Percentiles rank a stretch among this genome's conserved stretches.
These are phyloP conservation scores for Ametastegia equiseti DNA, from an alignment of 2,888 invertebrate genomes.

Conservation along the genomic window DNA sequence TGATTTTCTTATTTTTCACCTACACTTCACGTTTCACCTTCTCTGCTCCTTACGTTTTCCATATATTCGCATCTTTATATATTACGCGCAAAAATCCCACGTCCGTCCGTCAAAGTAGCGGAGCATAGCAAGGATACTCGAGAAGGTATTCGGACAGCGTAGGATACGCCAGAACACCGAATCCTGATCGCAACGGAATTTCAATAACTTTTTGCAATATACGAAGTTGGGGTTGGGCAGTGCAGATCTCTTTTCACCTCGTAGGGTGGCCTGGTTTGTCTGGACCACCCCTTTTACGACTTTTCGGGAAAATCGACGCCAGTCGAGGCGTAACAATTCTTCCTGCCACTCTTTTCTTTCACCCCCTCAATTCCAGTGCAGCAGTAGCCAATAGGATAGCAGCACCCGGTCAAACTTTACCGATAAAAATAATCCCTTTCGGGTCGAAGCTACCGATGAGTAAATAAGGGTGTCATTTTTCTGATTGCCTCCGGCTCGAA, in stretches of 20 bases:
- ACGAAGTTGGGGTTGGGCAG: constrained; percentile 40
- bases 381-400: too few relatives aligned
- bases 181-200: constrained; percentile 33
- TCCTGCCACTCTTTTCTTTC: constrained; percentile 22
- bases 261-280: background rate
- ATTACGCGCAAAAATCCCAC: too few relatives aligned
- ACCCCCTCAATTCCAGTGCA: background rate
- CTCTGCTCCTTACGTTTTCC: background rate
- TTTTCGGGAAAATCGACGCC: constrained; percentile 27
- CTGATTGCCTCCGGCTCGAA: constrained; percentile 57
- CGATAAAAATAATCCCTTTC: constrained; percentile 62
- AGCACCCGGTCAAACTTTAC: constrained; percentile 50
- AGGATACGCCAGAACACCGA: background rate
- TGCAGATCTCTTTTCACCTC: constrained; percentile 19
- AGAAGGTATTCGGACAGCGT: constrained; percentile 5
- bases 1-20: too few relatives aligned
- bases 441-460: constrained; percentile 55
- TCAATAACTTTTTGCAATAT: constrained; percentile 45
- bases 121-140: constrained; percentile 1
- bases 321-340: constrained; percentile 43
- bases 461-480: constrained; percentile 63
- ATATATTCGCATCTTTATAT: background rate
- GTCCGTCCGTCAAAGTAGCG: constrained; percentile 19
- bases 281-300: constrained; percentile 24
- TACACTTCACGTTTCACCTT: background rate